These are phyloP conservation scores for Crotalus horridus DNA, from an alignment of 2,113 vertebrate genomes.

Conservation along the genomic window DNA sequence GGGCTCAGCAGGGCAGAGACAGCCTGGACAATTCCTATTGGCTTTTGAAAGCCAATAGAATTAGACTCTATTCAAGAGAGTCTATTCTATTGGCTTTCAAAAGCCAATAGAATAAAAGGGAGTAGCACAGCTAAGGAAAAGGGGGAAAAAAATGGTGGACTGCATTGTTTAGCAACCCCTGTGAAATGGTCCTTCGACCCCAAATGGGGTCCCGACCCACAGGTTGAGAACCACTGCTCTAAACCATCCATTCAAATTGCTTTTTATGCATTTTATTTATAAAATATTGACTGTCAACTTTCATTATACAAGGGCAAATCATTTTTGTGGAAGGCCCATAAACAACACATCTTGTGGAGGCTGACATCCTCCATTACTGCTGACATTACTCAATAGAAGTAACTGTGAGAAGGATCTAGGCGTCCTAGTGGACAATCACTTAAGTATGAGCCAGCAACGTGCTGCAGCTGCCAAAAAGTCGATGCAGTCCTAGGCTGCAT, in stretches of 20 bases:
- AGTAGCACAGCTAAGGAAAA: too few species aligned
- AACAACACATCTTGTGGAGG: slow-evolving; percentile 47
- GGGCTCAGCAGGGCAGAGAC: too few species aligned
- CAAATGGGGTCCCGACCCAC: too few species aligned
- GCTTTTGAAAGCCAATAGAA: too few species aligned
- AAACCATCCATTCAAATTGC: slow-evolving; percentile 67
- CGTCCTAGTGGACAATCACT: background rate
- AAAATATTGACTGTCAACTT: slow-evolving; percentile 66
- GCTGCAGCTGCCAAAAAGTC: background rate
- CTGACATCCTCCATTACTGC: background rate
- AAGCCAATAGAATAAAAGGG: too few species aligned
- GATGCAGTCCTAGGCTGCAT: background rate
- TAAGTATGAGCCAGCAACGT: background rate
- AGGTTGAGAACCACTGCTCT: too few species aligned
- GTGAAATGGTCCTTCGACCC: too few species aligned
- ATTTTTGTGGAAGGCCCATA: slow-evolving; percentile 66
- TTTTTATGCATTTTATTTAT: slow-evolving; percentile 60
- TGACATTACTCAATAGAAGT: background rate
- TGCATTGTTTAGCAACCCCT: too few species aligned
- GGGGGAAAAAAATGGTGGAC: too few species aligned
- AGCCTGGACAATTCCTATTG: too few species aligned
- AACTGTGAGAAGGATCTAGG: background rate
- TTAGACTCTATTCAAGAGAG: too few species aligned
- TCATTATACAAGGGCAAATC: slow-evolving; percentile 68
- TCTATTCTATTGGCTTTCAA: too few species aligned